Evolutionary conservation across 92 coral and sea anemone species (phyloP), one percentile per base, ranked within the genome.

Genomic region (Palythoa grandiflora): DNA sequence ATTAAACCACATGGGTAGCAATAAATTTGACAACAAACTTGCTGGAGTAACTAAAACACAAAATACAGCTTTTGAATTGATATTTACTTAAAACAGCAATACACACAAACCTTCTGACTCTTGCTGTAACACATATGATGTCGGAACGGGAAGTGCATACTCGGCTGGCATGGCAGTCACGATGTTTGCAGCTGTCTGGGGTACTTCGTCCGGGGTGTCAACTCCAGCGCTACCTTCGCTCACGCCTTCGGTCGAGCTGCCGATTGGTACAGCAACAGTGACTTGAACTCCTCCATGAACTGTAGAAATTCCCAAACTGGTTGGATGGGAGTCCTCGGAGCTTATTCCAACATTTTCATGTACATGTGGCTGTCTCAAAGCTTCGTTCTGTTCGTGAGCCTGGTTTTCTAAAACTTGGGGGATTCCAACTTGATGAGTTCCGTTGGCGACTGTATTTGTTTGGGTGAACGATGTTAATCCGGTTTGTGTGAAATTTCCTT

Each of bases 91-190:
- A 35, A 36, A 53, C 16, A 76, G 47, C 37, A 20, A 5, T 57
- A 1, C 59, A 7, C 55, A 81, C 86, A 16, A 65, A 81, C 86
- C 86, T 48, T 81, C 86, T 16, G 86, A 86, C 40, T 94, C 99
- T 20, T 91, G 96, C 20, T 90, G 98, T 53, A 97, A 87, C 12
- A 97, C 99, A 78, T 93, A 93, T 35, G 91, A 91, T 3, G 94
- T 63, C 10, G 94, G 86, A 40, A 95, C 91, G 2, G 93, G 90
- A 4, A 93, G 80, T 20, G 91, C 89, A 47, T 95, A 95, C 13
- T 95, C 98, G 0, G 96, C 87, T 0, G 96, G 94, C 84, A 95
- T 80, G 38, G 98, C 93, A 2, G 98, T 95, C 16, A 95, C 98
- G 4, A 93, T 87, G 1, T 72, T 78, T 68, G 90, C 83, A 12